A percentile compares a stretch with the other conserved stretches of the same genome.
Conservation (phyloP, 2,888 invertebrate genomes). For the Drepana falcataria region DNA sequence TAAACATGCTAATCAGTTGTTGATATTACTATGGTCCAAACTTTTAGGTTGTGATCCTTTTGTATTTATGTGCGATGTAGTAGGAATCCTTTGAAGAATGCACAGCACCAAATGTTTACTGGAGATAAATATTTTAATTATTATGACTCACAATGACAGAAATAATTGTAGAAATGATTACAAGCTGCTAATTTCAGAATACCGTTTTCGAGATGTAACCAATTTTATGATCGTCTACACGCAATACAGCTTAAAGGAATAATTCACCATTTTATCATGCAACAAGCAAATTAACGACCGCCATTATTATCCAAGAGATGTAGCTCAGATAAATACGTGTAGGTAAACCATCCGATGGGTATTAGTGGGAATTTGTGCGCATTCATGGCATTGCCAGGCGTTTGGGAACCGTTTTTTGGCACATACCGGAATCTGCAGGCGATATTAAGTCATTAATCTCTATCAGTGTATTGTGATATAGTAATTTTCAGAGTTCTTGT, state of each 20-base stretch:
- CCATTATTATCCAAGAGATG: constrained; percentile 1
- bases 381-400: not conserved
- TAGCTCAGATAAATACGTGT: not conserved
- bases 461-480: not conserved
- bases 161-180: too few relatives aligned
- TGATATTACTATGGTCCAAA: too few relatives aligned
- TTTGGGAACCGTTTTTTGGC: not conserved
- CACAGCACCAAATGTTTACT: too few relatives aligned
- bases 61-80: too few relatives aligned
- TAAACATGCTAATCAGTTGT: too few relatives aligned
- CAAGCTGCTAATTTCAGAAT: not conserved
- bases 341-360: not conserved
- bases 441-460: not conserved
- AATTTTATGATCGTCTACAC: constrained; percentile 18
- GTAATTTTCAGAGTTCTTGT: not conserved
- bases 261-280: constrained; percentile 15
- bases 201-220: not conserved
- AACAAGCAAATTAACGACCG: constrained; percentile 29
- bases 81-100: too few relatives aligned
- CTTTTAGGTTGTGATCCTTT: too few relatives aligned
- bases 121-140: too few relatives aligned
- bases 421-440: constrained; percentile 1
- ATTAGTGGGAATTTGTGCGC: constrained; percentile 1
- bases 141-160: too few relatives aligned
- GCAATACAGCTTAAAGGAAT: constrained; percentile 6